These are phyloP conservation scores for Regulus satrapa DNA, from an alignment of 2,113 vertebrate genomes.

Conservation along the genomic window DNA sequence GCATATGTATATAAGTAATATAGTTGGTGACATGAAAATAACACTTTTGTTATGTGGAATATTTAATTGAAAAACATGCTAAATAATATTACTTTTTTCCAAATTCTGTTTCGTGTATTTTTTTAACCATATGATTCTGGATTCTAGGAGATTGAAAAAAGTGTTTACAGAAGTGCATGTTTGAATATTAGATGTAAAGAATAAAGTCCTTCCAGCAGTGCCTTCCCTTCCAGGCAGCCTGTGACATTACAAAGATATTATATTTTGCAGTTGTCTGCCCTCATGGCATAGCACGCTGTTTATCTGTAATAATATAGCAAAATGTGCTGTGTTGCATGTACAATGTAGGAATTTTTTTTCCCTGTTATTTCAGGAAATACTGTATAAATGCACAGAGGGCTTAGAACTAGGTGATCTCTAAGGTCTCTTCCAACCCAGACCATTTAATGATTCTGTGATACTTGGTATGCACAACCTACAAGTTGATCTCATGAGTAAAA, in stretches of 20 bases:
- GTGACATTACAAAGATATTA: fast-evolving
- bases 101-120: conserved; percentile 69
- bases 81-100: conserved; percentile 79
- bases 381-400: background rate
- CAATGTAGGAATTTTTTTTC: background rate
- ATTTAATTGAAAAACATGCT: conserved; percentile 81
- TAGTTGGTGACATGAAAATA: conserved; percentile 69
- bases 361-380: background rate
- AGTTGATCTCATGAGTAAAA: background rate
- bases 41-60: conserved; percentile 80
- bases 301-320: background rate
- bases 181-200: background rate
- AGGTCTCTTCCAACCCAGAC: background rate
- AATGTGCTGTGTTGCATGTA: background rate
- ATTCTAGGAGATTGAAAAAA: background rate
- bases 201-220: background rate
- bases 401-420: background rate
- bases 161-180: background rate
- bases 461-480: background rate
- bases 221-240: background rate
- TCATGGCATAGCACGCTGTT: background rate
- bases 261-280: background rate
- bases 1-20: conserved; percentile 73
- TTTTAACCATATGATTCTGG: conserved; percentile 10
- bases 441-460: background rate